Evolutionary conservation across 2,113 vertebrate genomes (phyloP).

Genomic region (Addax nasomaculatus): DNA sequence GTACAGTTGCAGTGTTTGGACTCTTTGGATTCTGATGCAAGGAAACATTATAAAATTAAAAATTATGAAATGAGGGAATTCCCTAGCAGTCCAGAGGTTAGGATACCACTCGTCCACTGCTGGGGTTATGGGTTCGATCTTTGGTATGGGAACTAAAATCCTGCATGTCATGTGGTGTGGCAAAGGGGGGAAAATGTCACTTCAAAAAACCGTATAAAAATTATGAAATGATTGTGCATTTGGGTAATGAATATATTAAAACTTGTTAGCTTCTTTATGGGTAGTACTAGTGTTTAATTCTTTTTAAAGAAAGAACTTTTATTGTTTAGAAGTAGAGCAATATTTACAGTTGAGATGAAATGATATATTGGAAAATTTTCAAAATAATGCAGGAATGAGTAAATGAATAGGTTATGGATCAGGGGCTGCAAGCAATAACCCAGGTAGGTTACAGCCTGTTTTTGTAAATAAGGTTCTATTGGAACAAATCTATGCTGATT

Average conservation of each 20-base stretch:
- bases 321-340: not conserved
- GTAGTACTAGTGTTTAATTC: not conserved
- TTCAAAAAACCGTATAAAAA: not conserved
- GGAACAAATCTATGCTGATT: not conserved
- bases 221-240: not conserved
- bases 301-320: not conserved
- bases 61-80: not conserved
- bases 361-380: not conserved
- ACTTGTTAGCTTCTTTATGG: not conserved
- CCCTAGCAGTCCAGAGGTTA: not conserved
- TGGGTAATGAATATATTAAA: not conserved
- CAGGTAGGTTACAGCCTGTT: not conserved
- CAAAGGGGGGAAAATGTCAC: not conserved
- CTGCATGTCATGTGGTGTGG: not conserved
- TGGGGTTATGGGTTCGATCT: not conserved
- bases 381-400: not conserved
- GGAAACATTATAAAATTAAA: not conserved
- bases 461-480: constrained; percentile 18
- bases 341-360: not conserved
- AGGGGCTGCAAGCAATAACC: not conserved
- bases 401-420: not conserved
- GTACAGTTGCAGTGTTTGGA: not conserved
- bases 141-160: not conserved
- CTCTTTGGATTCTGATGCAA: not conserved
- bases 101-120: not conserved